Base-by-base conservation (phyloP, 1,140 invertebrate species). In the Pygmarrhopalites habei region DNA sequence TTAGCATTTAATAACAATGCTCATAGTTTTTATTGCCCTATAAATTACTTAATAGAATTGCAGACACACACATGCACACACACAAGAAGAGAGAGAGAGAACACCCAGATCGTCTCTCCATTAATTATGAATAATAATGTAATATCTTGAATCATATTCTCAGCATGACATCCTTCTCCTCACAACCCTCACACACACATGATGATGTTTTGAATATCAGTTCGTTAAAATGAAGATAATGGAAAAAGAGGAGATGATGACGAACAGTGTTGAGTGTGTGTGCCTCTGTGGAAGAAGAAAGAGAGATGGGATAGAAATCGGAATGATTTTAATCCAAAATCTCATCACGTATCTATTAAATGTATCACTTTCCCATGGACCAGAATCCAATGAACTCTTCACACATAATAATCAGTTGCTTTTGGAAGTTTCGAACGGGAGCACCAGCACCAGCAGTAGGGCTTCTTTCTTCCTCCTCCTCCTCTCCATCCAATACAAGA, bases 271-370 rank as follows among this genome's bases (percentile, higher is more conserved):
- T n/a, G 44, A 19, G 44, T 5, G n/a, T 10, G 44, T 12, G 5
- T 12, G n/a, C 7, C 17, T 19, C 4, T 4, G n/a, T 4, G n/a
- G 4, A n/a, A 47, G 5, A 19, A 19, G 44, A 17, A 47, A 23
- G 19, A 19, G 44, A 47, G 19, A 19, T 10, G 17, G 44, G 7
- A 10, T 47, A 17, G 26, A 12, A 29, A 52, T 26, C 17, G 17
- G 15, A 28, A 28, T 52, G 17, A 26, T 52, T 52, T 26, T 26
- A 2, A 52, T 53, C 59, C 59, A 52, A 41, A 61, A 61, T 61
- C 59, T 53, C 35, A 61, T 53, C 59, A 61, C 59, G 59, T 61
- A 61, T 49, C 47, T 51, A 52, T 61, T 61, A 61, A 41, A 43
- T 53, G 59, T 53, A 53, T 29, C 32, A 61, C 47, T 52, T 52